Evolutionary conservation across 2,113 vertebrate species (phyloP).

Genomic region (Otus sunia): DNA sequence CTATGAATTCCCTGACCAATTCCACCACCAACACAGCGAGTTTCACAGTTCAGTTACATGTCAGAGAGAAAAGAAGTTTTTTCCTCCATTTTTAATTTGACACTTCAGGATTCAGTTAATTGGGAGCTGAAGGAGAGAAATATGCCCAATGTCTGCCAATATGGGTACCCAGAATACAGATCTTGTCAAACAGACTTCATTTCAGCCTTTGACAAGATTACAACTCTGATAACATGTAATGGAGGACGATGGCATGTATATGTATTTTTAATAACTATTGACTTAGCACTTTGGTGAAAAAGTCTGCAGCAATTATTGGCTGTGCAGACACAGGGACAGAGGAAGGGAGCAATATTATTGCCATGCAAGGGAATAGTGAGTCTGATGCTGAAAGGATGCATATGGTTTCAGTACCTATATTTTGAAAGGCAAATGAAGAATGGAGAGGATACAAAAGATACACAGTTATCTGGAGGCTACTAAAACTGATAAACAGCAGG

Average conservation of each 20-base stretch:
- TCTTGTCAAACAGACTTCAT: neutral
- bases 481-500: neutral
- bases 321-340: neutral
- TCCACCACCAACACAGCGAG: neutral
- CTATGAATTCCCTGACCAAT: neutral
- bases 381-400: neutral
- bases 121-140: neutral
- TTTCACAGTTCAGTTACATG: neutral
- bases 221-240: neutral
- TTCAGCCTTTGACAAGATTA: neutral
- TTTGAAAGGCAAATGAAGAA: neutral
- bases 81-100: neutral
- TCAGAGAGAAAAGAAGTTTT: neutral
- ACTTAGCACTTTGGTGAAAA: neutral
- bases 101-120: neutral
- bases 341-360: neutral
- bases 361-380: neutral
- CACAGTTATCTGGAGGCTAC: neutral
- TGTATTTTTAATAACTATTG: neutral
- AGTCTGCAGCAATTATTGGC: neutral
- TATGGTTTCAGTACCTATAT: neutral
- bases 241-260: neutral
- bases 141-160: neutral
- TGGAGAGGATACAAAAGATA: neutral
- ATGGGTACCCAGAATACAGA: neutral